Base-by-base conservation (phyloP, 2,797 vertebrate species). In the Synanceia verrucosa region DNA sequence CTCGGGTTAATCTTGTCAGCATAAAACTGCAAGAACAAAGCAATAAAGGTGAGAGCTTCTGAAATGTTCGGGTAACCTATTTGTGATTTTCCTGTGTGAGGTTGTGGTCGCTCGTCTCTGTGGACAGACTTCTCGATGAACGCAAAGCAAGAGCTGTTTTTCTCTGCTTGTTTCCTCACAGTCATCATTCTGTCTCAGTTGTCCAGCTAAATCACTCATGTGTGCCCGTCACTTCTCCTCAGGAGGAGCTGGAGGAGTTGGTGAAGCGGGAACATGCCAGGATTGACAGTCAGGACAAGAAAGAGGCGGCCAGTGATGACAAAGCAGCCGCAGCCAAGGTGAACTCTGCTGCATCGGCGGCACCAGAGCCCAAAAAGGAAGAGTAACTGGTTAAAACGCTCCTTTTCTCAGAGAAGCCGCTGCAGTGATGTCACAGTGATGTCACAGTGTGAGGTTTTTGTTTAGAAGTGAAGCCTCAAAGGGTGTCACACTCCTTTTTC, bases 231-330 rank as follows among this genome's bases (percentile, higher is more conserved):
- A 4, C 12, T 2, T 67, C 24, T 52, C 26, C 70, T 48, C 90
- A 98, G 97, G 93, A 68, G 1, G 96, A 97, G 86, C 91, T 98
- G 67, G 94, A 97, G 50, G 95, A 95, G 19, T 44, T 97, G 71
- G 94, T 97, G 74, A 93, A 86, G 77, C 91, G 72, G 65, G 96
- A 97, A 43, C 95, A 97, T 1, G 85, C 92, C n/a, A 76, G 76
- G 70, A 97, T 97, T 6, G 95, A 97, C 6, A 88, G 89, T 62
- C 86, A 89, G 66, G 80, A 88, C 36, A 57, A 63, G 16, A 85
- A 88, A 21, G 79, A 92, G 34, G 64, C 74, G 50, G 24, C 72
- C 18, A 43, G 59, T 8, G 74, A 81, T 72, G 83, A 75, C 57
- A 65, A 85, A 61, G 76, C 65, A 46, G 78, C 82, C 1, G 51